Conservation (phyloP, 2,888 invertebrate species). For the Acanthopleura granulata region DNA sequence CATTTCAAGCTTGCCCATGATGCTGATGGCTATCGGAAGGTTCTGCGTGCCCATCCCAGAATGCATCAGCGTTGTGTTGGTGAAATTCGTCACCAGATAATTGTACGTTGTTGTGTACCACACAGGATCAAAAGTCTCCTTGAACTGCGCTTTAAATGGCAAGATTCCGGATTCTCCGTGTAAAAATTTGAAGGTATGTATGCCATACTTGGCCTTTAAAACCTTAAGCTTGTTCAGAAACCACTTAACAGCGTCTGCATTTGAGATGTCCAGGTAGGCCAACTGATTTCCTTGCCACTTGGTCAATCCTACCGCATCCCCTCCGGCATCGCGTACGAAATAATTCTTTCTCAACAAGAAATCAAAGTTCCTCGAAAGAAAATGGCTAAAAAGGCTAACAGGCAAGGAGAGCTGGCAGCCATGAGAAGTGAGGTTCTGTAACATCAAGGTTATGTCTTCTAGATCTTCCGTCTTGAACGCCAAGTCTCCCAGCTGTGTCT, state of each 20-base stretch:
- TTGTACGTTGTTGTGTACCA: conserved; percentile 8
- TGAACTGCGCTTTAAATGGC: conserved; percentile 21
- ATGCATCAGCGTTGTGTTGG: neutral
- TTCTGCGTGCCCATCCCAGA: conserved; percentile 5
- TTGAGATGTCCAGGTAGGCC: conserved; percentile 60
- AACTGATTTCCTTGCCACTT: conserved; percentile 27
- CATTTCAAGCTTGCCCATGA: neutral
- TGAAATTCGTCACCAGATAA: neutral
- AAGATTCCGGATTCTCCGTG: conserved; percentile 18
- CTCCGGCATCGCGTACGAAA: conserved; percentile 51
- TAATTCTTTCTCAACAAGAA: conserved; percentile 24
- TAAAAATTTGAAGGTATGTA: conserved; percentile 8
- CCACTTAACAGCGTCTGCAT: conserved; percentile 19
- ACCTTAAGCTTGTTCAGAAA: neutral
- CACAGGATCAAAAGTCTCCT: neutral
- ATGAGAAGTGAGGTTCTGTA: neutral
- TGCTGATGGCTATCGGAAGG: conserved; percentile 12
- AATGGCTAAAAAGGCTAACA: conserved; percentile 17
- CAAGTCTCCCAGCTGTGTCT: conserved; percentile 1
- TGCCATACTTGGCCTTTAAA: conserved; percentile 11
- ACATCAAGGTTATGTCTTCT: neutral
- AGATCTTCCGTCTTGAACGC: neutral
- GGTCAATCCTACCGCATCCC: conserved; percentile 70
- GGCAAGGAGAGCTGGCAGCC: conserved; percentile 8
- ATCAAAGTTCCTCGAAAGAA: conserved; percentile 13